Evolutionary conservation across 2,113 vertebrate genomes (phyloP).

Genomic region (Murina feae): DNA sequence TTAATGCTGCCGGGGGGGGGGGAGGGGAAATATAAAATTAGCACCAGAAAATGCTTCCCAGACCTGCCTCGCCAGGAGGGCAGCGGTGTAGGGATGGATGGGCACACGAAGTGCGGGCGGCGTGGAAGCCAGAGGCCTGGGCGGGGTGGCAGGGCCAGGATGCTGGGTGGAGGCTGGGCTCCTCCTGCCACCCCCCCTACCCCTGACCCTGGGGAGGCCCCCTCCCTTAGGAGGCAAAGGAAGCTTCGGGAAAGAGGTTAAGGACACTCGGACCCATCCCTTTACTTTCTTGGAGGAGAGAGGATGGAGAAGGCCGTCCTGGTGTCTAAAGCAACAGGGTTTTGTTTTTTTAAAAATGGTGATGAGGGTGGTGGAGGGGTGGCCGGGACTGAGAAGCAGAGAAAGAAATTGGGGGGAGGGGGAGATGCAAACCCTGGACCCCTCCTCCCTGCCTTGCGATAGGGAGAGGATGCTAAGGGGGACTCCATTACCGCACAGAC

Average conservation of each 20-base stretch:
- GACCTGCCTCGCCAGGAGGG: slow-evolving; percentile 55
- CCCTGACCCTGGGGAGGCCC: neutral
- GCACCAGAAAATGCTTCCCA: slow-evolving; percentile 74
- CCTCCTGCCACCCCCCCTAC: neutral
- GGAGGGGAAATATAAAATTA: slow-evolving; percentile 75
- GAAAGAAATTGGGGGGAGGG: slow-evolving; percentile 8
- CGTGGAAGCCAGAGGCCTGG: accelerated
- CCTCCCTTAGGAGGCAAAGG: neutral
- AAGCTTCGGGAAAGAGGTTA: neutral
- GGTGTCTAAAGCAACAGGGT: slow-evolving; percentile 17
- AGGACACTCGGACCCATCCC: neutral
- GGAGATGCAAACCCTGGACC: neutral
- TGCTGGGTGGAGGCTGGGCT: neutral
- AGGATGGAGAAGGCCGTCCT: neutral
- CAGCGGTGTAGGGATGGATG: neutral
- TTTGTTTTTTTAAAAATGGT: slow-evolving; percentile 63
- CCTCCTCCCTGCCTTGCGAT: neutral
- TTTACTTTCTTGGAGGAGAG: neutral
- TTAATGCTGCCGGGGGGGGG: slow-evolving; percentile 65
- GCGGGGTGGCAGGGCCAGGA: accelerated
- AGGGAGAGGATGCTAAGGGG: neutral
- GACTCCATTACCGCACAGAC: neutral
- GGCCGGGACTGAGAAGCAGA: slow-evolving; percentile 22
- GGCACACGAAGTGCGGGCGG: neutral
- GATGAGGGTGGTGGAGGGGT: slow-evolving; percentile 32